phyloP scores from a whole-genome alignment of 2,797 vertebrate species.

The Catamblyrhynchus diadema region DNA sequence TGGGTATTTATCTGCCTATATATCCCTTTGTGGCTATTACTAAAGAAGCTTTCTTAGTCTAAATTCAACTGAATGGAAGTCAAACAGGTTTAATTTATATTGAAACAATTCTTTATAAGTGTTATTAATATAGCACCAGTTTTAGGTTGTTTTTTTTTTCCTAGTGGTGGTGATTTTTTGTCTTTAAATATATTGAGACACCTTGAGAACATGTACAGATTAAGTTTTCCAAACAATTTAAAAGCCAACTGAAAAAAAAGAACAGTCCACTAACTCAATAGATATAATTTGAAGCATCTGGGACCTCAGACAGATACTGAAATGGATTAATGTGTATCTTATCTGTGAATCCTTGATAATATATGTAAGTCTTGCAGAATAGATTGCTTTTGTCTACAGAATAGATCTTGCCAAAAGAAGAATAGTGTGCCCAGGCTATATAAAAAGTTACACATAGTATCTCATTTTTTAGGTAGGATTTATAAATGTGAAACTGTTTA shows the following conservation, averaged over 20 bases:
- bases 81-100: background rate
- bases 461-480: background rate
- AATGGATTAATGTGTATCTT: background rate
- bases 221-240: background rate
- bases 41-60: background rate
- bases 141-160: background rate
- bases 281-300: background rate
- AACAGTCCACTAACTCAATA: background rate
- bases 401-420: background rate
- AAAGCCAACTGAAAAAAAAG: background rate
- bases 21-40: background rate
- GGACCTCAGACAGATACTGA: background rate
- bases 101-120: background rate
- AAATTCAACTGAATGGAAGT: background rate
- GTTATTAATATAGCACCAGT: background rate
- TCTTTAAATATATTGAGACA: background rate
- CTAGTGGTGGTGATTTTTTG: background rate
- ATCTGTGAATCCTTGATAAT: background rate
- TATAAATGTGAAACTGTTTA: background rate
- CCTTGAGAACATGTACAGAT: background rate
- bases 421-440: background rate
- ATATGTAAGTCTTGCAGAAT: background rate
- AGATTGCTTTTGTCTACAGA: background rate
- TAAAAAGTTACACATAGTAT: background rate
- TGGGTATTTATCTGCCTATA: background rate